phyloP scores from a whole-genome alignment of 2,113 vertebrate genomes.

The Tapirus terrestris region DNA sequence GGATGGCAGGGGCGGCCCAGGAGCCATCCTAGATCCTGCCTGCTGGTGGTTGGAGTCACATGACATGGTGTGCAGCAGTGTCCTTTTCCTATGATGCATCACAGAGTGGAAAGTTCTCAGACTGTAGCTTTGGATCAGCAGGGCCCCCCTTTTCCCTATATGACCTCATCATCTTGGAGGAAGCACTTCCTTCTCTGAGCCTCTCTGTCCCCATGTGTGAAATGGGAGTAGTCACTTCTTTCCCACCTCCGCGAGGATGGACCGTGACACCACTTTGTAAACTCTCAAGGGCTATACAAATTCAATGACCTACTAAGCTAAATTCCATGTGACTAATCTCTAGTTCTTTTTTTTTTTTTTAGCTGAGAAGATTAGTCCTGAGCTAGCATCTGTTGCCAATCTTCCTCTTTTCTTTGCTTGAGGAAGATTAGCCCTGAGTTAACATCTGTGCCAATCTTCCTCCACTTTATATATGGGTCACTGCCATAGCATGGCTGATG shows the following conservation, averaged over 20 bases:
- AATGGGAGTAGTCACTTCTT: not conserved
- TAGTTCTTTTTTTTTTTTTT: not conserved
- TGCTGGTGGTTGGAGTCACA: not conserved
- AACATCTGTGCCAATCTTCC: too few relatives aligned
- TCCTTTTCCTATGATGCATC: not conserved
- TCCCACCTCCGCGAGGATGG: too few relatives aligned
- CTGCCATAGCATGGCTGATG: too few relatives aligned
- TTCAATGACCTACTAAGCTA: rapidly evolving
- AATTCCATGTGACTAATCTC: not conserved
- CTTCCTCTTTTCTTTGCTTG: too few relatives aligned
- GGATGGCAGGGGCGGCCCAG: rapidly evolving
- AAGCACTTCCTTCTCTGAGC: not conserved
- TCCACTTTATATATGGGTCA: too few relatives aligned
- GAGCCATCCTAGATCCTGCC: not conserved
- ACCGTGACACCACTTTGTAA: rapidly evolving
- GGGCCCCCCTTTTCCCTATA: rapidly evolving
- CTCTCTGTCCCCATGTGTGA: not conserved
- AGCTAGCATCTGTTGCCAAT: too few relatives aligned
- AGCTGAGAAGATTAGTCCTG: too few relatives aligned
- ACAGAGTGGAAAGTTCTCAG: not conserved
- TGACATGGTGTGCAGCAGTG: not conserved
- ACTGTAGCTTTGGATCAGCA: rapidly evolving
- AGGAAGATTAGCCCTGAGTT: too few relatives aligned
- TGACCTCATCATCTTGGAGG: rapidly evolving
- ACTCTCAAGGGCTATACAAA: rapidly evolving